These are phyloP conservation scores for Plodia interpunctella DNA, from an alignment of 1,140 invertebrate species.

Conservation along the genomic window DNA sequence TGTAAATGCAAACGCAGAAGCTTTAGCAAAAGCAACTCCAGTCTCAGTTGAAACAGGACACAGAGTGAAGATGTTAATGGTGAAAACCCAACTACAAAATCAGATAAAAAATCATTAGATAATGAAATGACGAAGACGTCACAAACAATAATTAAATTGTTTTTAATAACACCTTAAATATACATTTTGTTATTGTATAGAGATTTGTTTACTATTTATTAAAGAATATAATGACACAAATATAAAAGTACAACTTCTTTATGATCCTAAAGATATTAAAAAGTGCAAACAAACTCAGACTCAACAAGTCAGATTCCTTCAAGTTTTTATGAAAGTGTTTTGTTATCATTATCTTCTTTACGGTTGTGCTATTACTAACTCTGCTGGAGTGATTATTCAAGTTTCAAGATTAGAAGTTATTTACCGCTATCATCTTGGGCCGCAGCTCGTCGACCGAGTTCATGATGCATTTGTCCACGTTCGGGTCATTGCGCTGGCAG, in stretches of 20 bases:
- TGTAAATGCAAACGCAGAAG: neutral
- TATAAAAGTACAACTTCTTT: too few species aligned
- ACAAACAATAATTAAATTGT: neutral
- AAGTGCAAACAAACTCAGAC: too few species aligned
- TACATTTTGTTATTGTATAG: too few species aligned
- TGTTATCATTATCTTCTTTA: too few species aligned
- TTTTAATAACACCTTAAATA: too few species aligned
- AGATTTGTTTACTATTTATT: too few species aligned
- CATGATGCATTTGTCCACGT: constrained; percentile 81
- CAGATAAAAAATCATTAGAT: neutral
- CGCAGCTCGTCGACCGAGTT: constrained; percentile 80
- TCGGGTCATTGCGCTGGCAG: constrained; percentile 80
- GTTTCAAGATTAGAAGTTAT: neutral
- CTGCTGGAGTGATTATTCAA: too few species aligned
- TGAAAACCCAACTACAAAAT: neutral
- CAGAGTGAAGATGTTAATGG: neutral
- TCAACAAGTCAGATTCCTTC: too few species aligned
- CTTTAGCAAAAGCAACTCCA: neutral
- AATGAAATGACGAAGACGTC: neutral
- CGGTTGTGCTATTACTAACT: too few species aligned
- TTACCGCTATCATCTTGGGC: constrained; percentile 76
- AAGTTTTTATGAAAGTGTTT: too few species aligned
- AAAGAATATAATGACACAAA: too few species aligned
- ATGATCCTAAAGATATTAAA: too few species aligned
- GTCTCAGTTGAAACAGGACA: neutral